phyloP scores from a whole-genome alignment of 2,797 vertebrate species.

The Dendrocincla fuliginosa region DNA sequence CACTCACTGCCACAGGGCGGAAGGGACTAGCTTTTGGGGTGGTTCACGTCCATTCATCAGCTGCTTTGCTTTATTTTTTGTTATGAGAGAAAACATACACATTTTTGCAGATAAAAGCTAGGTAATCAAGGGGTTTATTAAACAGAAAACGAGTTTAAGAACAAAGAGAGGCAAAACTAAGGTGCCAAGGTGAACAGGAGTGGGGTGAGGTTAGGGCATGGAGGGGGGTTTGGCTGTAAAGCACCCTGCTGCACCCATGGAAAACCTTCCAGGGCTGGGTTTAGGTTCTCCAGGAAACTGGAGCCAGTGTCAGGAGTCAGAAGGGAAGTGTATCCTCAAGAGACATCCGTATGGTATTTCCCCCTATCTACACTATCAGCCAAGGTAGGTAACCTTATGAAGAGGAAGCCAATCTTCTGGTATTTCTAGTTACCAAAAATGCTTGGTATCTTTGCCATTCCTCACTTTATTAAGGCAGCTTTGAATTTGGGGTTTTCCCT shows the following conservation, averaged over 20 bases:
- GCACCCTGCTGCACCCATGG: background rate
- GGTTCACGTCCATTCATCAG: rapidly evolving
- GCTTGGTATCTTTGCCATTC: background rate
- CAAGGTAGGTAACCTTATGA: background rate
- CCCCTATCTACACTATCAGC: background rate
- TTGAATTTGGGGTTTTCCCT: background rate
- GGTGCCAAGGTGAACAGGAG: background rate
- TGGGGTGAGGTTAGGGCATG: background rate
- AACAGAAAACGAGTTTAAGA: background rate
- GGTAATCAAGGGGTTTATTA: background rate
- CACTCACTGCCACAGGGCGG: background rate
- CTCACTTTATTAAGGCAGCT: background rate
- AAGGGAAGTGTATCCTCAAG: background rate
- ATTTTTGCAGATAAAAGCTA: background rate
- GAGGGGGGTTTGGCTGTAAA: background rate
- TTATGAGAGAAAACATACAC: background rate
- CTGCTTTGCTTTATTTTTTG: background rate
- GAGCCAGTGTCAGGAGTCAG: background rate
- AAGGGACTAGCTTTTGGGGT: background rate
- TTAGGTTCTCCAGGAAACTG: background rate
- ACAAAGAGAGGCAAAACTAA: background rate
- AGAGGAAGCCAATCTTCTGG: background rate
- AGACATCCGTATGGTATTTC: background rate
- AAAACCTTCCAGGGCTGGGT: background rate
- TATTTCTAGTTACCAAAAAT: background rate